These are phyloP conservation scores for Andrena trimmerana DNA, from an alignment of 2,888 invertebrate genomes.

Conservation along the genomic window DNA sequence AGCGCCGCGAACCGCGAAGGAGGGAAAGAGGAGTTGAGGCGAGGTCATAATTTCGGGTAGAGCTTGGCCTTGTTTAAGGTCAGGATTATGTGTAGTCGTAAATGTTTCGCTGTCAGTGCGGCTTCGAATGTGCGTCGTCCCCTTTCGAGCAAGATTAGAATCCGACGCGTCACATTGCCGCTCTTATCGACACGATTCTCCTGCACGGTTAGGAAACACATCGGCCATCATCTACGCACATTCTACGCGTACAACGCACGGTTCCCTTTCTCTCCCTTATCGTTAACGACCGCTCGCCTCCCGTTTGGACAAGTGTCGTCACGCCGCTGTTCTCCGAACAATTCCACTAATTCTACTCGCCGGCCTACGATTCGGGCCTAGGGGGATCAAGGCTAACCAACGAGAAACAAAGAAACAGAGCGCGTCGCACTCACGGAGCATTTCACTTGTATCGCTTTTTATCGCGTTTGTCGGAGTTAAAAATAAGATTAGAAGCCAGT, in stretches of 20 bases:
- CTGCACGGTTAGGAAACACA: background rate
- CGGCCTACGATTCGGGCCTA: background rate
- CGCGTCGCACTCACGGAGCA: no score
- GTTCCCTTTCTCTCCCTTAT: background rate
- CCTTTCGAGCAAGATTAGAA: background rate
- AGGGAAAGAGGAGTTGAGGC: background rate
- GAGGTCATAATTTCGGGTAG: constrained; percentile 35
- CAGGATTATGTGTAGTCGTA: constrained; percentile 18
- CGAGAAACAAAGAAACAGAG: background rate
- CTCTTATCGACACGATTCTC: constrained; percentile 27
- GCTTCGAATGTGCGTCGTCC: constrained; percentile 12
- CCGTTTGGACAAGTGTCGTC: background rate
- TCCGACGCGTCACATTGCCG: background rate
- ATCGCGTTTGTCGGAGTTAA: background rate
- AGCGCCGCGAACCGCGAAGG: constrained; percentile 24
- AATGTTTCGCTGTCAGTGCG: constrained; percentile 16
- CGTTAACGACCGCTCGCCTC: background rate
- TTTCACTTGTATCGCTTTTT: background rate
- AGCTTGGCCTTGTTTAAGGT: constrained; percentile 46
- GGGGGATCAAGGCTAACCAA: background rate
- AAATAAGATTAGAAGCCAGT: constrained; percentile 23
- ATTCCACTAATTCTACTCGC: background rate
- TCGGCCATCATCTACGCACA: background rate
- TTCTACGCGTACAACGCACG: no score
- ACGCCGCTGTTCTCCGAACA: background rate